These are phyloP conservation scores for Limnephilus lunatus DNA, from an alignment of 2,888 invertebrate species.

Conservation along the genomic window DNA sequence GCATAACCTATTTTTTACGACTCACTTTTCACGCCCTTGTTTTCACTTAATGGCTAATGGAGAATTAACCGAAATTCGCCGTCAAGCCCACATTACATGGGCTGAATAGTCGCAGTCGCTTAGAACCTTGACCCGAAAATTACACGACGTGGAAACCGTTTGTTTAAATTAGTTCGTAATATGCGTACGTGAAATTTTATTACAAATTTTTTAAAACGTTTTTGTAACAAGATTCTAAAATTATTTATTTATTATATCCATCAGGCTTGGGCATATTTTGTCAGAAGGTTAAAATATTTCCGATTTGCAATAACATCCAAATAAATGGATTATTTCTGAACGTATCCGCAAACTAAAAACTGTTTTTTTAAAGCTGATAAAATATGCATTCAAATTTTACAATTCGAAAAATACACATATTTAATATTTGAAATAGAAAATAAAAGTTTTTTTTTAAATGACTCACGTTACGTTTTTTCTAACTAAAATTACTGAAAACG, in stretches of 20 bases:
- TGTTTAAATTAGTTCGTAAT: neutral
- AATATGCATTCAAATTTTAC: no score
- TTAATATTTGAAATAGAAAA: no score
- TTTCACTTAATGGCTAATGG: neutral
- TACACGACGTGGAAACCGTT: neutral
- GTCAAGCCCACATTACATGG: neutral
- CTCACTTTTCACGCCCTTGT: constrained; percentile 1
- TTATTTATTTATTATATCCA: neutral
- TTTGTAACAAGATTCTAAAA: neutral
- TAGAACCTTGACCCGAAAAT: neutral
- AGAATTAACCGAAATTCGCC: constrained; percentile 1
- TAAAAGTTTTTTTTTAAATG: no score
- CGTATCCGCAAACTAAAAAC: no score
- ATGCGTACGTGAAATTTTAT: neutral
- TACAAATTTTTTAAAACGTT: neutral
- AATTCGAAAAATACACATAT: no score
- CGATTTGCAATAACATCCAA: no score
- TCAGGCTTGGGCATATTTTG: no score
- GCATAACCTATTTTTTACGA: neutral
- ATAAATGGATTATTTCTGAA: no score
- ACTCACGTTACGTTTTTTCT: no score
- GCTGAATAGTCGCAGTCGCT: neutral
- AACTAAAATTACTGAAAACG: no score
- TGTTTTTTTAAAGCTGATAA: no score
- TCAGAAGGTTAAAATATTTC: no score